Evolutionary conservation across 2,797 vertebrate genomes (phyloP).

Genomic region (Peromyscus nudipes): DNA sequence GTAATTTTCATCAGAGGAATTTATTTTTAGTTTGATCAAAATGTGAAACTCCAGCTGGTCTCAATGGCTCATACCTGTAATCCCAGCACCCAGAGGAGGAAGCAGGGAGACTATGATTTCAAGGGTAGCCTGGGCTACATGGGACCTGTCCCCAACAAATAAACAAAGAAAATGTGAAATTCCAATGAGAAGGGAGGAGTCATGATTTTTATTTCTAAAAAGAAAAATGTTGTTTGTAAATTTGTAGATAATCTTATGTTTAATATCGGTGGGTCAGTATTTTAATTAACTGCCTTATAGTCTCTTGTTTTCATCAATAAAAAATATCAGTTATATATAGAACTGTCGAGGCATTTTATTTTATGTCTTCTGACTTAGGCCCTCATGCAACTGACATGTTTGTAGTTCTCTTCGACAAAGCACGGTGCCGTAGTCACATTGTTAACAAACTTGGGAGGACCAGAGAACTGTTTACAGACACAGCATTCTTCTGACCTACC

Average conservation of each 20-base stretch:
- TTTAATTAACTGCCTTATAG: slow-evolving; percentile 51
- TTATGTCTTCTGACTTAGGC: neutral
- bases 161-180: neutral
- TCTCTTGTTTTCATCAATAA: slow-evolving; percentile 24
- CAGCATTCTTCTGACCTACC: slow-evolving; percentile 22
- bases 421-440: neutral
- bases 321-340: neutral
- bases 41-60: slow-evolving; percentile 29
- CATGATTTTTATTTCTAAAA: slow-evolving; percentile 47
- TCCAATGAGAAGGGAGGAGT: neutral
- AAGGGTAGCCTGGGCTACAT: neutral
- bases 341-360: neutral
- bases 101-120: neutral
- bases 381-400: no score
- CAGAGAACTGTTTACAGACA: neutral
- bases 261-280: slow-evolving; percentile 38
- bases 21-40: slow-evolving; percentile 69
- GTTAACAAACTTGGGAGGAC: neutral
- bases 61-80: neutral
- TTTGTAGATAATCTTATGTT: neutral
- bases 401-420: neutral
- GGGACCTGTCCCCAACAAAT: neutral
- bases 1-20: slow-evolving; percentile 63
- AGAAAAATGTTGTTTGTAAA: slow-evolving; percentile 1
- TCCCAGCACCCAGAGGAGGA: neutral